Evolutionary conservation across 2,113 vertebrate genomes (phyloP).

Genomic region (Cyprinodon brontotheroides): DNA sequence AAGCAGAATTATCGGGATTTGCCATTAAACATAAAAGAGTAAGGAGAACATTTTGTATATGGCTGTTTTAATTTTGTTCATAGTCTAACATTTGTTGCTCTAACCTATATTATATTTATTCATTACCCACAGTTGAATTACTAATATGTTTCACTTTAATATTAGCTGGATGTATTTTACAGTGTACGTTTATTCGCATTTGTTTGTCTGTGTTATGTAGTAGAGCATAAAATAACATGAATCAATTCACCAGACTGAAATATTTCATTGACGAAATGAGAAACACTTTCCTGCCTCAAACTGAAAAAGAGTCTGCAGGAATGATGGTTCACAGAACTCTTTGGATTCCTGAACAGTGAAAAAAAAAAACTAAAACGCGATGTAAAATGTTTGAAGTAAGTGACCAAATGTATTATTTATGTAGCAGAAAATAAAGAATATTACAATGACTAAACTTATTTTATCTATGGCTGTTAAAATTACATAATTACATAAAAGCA

Average conservation of each 20-base stretch:
- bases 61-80: not conserved
- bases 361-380: not conserved
- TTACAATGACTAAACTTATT: no score
- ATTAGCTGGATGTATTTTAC: not conserved
- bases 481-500: no score
- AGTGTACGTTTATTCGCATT: slow-evolving; percentile 6
- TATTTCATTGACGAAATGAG: slow-evolving; percentile 37
- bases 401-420: no score
- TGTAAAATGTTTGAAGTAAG: no score
- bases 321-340: slow-evolving; percentile 48
- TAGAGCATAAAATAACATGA: slow-evolving; percentile 64
- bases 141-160: not conserved
- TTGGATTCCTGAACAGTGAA: slow-evolving; percentile 31
- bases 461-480: no score
- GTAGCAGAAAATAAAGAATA: no score
- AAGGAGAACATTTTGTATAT: not conserved
- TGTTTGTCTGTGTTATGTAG: slow-evolving; percentile 44
- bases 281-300: slow-evolving; percentile 44
- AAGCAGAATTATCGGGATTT: not conserved
- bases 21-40: not conserved
- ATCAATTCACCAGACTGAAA: slow-evolving; percentile 44
- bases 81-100: not conserved
- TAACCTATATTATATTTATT: not conserved
- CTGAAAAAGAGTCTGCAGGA: slow-evolving; percentile 49
- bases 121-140: not conserved